Conservation (phyloP, 2,797 vertebrate genomes). For the Sebastes trivittatus region DNA sequence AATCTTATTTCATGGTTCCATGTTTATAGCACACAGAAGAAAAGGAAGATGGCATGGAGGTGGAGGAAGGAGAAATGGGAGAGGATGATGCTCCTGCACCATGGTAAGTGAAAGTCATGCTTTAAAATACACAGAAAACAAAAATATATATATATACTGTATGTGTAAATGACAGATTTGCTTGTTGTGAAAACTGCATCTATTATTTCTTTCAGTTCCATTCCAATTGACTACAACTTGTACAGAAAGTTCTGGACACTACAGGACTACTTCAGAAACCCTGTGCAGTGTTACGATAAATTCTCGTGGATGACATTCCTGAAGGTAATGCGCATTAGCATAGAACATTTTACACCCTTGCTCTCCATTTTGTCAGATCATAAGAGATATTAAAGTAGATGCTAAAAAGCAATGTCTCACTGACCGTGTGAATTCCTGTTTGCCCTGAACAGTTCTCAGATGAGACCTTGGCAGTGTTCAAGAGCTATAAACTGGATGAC, state of each 20-base stretch:
- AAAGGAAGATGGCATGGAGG: conserved; percentile 95
- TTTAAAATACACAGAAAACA: neutral
- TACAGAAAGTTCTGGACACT: conserved; percentile 99
- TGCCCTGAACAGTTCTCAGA: conserved; percentile 89
- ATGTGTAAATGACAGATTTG: neutral
- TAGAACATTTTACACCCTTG: neutral
- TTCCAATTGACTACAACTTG: conserved; percentile 98
- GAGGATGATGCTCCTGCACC: conserved; percentile 95
- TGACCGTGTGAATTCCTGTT: neutral
- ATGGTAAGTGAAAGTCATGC: conserved; percentile 80
- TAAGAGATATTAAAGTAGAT: neutral
- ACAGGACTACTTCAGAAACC: conserved; percentile 98
- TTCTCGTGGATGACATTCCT: conserved; percentile 97
- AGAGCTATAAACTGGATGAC: conserved; percentile 97
- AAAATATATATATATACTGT: no score
- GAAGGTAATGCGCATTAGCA: conserved; percentile 83
- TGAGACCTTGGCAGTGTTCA: conserved; percentile 96
- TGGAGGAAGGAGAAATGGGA: conserved; percentile 99
- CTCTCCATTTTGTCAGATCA: neutral
- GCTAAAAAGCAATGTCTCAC: neutral
- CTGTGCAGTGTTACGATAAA: conserved; percentile 97
- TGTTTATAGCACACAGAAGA: conserved; percentile 89
- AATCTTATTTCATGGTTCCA: neutral
- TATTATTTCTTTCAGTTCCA: conserved; percentile 83
- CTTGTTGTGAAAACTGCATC: neutral